A percentile compares a stretch with the other conserved stretches of the same genome.
phyloP scores from a whole-genome alignment of 2,888 invertebrate species.

The Nephrotoma guestfalica region DNA sequence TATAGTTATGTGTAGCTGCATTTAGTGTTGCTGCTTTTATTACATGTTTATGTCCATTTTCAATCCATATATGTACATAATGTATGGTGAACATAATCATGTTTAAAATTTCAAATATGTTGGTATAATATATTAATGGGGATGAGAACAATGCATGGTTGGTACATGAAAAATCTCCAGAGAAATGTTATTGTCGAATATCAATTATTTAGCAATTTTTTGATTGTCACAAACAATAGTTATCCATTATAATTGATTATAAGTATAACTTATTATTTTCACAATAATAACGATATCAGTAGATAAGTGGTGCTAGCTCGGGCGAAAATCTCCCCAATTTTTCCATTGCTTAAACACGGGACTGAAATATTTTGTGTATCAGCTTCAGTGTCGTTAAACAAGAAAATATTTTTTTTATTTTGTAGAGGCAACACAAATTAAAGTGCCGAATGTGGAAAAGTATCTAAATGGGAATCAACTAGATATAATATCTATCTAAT shows the following conservation, averaged over 20 bases:
- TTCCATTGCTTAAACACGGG: too few species aligned
- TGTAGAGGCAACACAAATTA: too few species aligned
- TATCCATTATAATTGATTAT: not conserved
- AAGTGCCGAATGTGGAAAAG: too few species aligned
- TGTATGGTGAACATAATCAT: not conserved
- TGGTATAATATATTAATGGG: not conserved
- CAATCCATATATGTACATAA: not conserved
- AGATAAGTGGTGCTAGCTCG: too few species aligned
- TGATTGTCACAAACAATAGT: not conserved
- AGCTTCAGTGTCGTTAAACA: too few species aligned
- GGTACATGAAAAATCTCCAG: not conserved
- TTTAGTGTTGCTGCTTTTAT: not conserved
- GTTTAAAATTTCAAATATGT: not conserved
- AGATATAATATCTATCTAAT: too few species aligned
- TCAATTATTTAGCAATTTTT: not conserved
- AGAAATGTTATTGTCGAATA: not conserved
- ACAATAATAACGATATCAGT: too few species aligned
- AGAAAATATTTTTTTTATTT: too few species aligned
- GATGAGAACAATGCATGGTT: not conserved
- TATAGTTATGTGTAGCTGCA: not conserved
- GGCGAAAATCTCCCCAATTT: too few species aligned
- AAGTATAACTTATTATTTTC: not conserved
- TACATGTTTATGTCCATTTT: not conserved
- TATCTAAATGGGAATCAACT: too few species aligned
- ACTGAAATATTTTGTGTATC: too few species aligned